phyloP scores from a whole-genome alignment of 2,113 vertebrate species.

The Antechinus flavipes region DNA sequence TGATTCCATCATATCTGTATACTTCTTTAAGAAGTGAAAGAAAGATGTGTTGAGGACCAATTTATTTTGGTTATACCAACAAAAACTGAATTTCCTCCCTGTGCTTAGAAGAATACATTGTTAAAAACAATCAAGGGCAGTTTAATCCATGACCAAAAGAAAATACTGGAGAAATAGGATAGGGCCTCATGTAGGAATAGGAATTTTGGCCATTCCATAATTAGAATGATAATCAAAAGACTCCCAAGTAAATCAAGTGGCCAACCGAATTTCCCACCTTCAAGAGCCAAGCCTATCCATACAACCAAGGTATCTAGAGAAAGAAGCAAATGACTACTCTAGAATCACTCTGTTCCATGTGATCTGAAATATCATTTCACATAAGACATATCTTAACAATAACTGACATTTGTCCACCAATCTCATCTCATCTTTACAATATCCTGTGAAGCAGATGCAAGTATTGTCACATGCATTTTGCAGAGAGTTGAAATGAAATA shows the following conservation, averaged over 20 bases:
- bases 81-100: background rate
- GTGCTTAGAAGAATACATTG: background rate
- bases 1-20: background rate
- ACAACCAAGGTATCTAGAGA: background rate
- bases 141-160: background rate
- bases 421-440: background rate
- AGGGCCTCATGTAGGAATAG: background rate
- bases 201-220: background rate
- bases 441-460: background rate
- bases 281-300: background rate
- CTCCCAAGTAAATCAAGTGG: background rate
- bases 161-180: background rate
- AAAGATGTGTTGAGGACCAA: background rate
- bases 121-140: background rate
- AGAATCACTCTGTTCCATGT: background rate
- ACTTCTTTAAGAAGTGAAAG: background rate
- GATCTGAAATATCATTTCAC: background rate
- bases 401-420: background rate
- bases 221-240: background rate
- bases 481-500: background rate
- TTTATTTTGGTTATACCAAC: background rate
- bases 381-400: background rate
- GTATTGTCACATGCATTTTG: background rate
- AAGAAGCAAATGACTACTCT: background rate
- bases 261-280: background rate